These are phyloP conservation scores for Caenorhabditis japonica DNA, from an alignment of 2,888 invertebrate genomes.

Conservation along the genomic window DNA sequence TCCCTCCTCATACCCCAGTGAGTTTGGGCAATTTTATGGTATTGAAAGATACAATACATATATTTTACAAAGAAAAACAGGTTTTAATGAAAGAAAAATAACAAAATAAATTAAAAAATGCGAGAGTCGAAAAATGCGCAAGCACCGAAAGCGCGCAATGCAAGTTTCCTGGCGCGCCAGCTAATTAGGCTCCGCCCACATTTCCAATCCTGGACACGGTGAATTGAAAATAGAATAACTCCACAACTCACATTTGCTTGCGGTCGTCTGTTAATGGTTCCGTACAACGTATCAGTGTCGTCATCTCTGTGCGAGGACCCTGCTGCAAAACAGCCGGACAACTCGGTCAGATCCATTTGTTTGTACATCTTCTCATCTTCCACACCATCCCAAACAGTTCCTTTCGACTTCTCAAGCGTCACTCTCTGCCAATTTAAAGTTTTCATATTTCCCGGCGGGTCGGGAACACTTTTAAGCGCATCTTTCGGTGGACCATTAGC, in stretches of 20 bases:
- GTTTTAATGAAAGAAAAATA: too few relatives aligned
- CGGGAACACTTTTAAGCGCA: constrained; percentile 85
- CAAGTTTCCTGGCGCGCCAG: too few relatives aligned
- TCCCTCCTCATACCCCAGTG: too few relatives aligned
- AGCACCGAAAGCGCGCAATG: too few relatives aligned
- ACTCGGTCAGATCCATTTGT: constrained; percentile 68
- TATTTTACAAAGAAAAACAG: too few relatives aligned
- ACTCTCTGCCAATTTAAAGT: constrained; percentile 93
- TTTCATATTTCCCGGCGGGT: constrained; percentile 91
- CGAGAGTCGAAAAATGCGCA: background rate
- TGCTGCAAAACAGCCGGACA: constrained; percentile 70
- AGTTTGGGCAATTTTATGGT: too few relatives aligned
- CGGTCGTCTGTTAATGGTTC: constrained; percentile 65
- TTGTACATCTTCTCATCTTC: constrained; percentile 90
- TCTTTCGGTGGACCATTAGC: constrained; percentile 27
- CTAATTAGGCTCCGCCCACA: too few relatives aligned
- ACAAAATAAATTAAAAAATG: background rate
- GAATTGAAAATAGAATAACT: too few relatives aligned
- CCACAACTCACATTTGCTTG: constrained; percentile 52
- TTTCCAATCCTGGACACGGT: too few relatives aligned
- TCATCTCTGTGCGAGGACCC: constrained; percentile 67
- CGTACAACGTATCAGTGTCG: constrained; percentile 64
- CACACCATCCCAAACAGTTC: constrained; percentile 94
- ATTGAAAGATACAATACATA: too few relatives aligned
- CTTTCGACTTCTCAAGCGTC: constrained; percentile 82